Evolutionary conservation across 1,140 invertebrate species (phyloP), one percentile per base, ranked within the genome.

Genomic region (Aethina tumida): DNA sequence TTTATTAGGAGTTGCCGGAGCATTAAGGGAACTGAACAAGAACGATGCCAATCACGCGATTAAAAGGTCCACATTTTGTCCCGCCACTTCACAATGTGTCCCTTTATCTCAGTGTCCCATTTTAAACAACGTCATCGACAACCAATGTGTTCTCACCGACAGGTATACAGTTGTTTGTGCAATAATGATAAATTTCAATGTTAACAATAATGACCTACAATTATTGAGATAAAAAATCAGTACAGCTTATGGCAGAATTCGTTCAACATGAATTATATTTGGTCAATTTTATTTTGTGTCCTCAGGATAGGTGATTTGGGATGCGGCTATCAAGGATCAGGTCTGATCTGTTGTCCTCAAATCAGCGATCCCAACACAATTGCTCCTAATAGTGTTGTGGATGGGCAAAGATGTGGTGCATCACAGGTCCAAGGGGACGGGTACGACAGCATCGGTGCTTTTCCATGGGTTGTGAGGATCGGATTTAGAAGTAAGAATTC

Each of bases 401-500:
- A 59, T 32, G 52, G 50, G 17, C 38, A 64, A 30, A 55, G 60
- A 5, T 81, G 77, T 43, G 78, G 77, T 0, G 63, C 66, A 43
- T 71, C 73, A 2, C 65, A 77, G 61, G 73, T 77, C 1, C 66
- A 70, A 37, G 74, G 73, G 2, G 62, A 69, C n/a, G 68, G 69
- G 34, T 77, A 77, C 45, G 64, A 66, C 15, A 75, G 75, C n/a
- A 54, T 80, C 3, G 78, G 78, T 0, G 65, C 73, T 4, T 74
- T 76, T 58, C 78, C 78, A 0, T 81, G 75, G 67, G 69, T 76
- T 0, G 77, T 68, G 0, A 63, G 78, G 35, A 64, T 81, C 25
- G 77, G 76, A 12, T 80, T 79, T 43, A 73, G 69, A 52, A 72
- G 77, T 79, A 61, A 27, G 41, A 21, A 29, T 25, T 28, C 12